Evolutionary conservation across 1,140 invertebrate species (phyloP), one percentile per base, ranked within the genome.

Genomic region (Drosophila setifemur): DNA sequence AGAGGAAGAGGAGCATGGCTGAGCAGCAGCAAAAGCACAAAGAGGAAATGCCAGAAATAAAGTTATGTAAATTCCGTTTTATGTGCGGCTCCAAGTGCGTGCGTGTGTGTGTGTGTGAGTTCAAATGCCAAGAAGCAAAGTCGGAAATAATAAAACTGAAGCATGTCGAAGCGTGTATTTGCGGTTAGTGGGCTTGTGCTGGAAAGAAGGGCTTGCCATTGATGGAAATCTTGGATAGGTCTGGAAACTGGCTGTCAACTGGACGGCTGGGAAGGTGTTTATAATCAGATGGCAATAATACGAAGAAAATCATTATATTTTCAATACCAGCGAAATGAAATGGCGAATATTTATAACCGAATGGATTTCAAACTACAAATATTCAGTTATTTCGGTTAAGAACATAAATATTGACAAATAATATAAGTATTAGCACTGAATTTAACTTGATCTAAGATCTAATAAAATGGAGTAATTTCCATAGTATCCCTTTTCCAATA

Each of bases 41-140:
- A 85, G 70, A 71, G 79, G 63, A 83, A 85, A 78, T 70, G 74
- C 79, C 79, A 74, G 67, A 86, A 72, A 79, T 86, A 81, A 86
- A 85, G 81, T 85, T 85, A 86, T 85, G 79, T 75, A 85, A 85
- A 86, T 85, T 75, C 44, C 69, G 45, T 64, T 55, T 73, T 73
- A 63, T 67, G 60, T 37, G 33, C 33, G 33, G 6, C 23, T 49
- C 9, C 39, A 33, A 16, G 19, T 19, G 11, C 12, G 31, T n/a
- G 28, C 25, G 28, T 37, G 14, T 53, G 28, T 48, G 14, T 50
- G 31, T 70, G 44, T 58, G 54, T 48, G 21, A 48, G 76, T 72
- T 68, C 47, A 35, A 72, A 68, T 58, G 53, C 43, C 71, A 73
- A 67, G 48, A 63, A 73, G 57, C 47, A 50, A 52, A 61, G 47